These are phyloP conservation scores for Epinephelus awoara DNA, from an alignment of 2,797 vertebrate genomes.

Conservation along the genomic window DNA sequence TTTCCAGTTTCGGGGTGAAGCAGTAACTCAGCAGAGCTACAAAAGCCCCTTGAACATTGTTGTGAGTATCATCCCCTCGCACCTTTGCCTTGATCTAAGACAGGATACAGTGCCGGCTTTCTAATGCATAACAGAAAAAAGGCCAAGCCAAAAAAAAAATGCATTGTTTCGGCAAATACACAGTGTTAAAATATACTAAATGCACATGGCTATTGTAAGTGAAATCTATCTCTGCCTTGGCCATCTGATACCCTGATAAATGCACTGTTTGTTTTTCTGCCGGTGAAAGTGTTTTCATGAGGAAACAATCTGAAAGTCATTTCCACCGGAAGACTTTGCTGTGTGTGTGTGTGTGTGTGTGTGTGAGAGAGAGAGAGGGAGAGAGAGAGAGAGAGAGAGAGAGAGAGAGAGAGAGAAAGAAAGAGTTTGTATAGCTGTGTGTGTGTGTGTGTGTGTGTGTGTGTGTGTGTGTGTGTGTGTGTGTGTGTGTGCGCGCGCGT, in stretches of 20 bases:
- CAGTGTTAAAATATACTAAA: conserved; percentile 55
- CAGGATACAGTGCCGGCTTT: background rate
- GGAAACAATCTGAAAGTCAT: conserved; percentile 77
- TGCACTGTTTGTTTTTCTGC: conserved; percentile 66
- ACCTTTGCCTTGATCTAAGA: conserved; percentile 24
- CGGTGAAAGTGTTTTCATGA: conserved; percentile 52
- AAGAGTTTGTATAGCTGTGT: too few species aligned
- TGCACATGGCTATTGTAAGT: conserved; percentile 48
- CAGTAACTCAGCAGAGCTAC: conserved; percentile 21
- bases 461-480: background rate
- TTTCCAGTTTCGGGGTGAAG: conserved; percentile 8
- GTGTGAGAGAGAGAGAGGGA: background rate
- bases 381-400: background rate
- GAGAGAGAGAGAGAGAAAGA: background rate
- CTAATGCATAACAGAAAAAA: conserved; percentile 13
- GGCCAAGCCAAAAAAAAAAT: conserved; percentile 15
- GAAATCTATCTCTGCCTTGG: conserved; percentile 65
- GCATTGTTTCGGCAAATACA: conserved; percentile 45
- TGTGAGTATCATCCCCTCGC: conserved; percentile 8
- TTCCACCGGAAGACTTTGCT: conserved; percentile 58
- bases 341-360: conserved; percentile 26
- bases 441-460: background rate
- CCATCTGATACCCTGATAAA: conserved; percentile 70
- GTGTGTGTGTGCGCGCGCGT: background rate
- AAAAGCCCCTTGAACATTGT: conserved; percentile 4